These are phyloP conservation scores for Lindbergichthys nudifrons DNA, from an alignment of 2,797 vertebrate species.

Conservation along the genomic window DNA sequence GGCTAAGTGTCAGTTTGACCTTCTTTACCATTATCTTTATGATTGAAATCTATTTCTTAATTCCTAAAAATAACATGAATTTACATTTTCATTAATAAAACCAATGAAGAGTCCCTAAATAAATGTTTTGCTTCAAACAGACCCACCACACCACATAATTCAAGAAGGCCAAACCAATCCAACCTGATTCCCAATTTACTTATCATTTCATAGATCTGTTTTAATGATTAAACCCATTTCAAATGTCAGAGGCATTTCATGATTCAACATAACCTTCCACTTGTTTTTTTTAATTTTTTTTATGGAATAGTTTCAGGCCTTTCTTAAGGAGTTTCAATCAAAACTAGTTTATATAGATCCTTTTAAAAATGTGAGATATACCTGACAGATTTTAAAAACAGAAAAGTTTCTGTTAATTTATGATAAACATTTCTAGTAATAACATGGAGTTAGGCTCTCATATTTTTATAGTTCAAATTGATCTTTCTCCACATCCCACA, in stretches of 20 bases:
- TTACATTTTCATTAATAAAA: background rate
- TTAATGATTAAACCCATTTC: too few species aligned
- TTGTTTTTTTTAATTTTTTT: slow-evolving; percentile 1
- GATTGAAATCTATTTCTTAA: background rate
- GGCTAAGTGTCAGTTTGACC: background rate
- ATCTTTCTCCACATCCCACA: background rate
- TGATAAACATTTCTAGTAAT: too few species aligned
- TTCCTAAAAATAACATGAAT: background rate
- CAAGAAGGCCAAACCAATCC: background rate
- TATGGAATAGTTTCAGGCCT: background rate
- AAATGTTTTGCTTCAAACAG: too few species aligned
- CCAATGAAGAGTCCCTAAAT: background rate
- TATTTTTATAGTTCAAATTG: background rate
- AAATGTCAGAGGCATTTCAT: background rate
- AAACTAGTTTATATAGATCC: background rate
- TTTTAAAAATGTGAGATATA: background rate
- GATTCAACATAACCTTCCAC: background rate
- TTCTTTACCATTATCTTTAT: background rate
- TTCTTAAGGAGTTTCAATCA: background rate
- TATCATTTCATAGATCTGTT: too few species aligned
- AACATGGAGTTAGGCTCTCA: too few species aligned
- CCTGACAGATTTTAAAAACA: too few species aligned
- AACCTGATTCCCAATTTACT: background rate
- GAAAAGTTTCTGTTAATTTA: too few species aligned
- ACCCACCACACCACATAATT: background rate